A percentile compares a stretch with the other conserved stretches of the same genome.
Evolutionary conservation across 2,113 vertebrate species (phyloP).

Genomic region (Sturnus vulgaris): DNA sequence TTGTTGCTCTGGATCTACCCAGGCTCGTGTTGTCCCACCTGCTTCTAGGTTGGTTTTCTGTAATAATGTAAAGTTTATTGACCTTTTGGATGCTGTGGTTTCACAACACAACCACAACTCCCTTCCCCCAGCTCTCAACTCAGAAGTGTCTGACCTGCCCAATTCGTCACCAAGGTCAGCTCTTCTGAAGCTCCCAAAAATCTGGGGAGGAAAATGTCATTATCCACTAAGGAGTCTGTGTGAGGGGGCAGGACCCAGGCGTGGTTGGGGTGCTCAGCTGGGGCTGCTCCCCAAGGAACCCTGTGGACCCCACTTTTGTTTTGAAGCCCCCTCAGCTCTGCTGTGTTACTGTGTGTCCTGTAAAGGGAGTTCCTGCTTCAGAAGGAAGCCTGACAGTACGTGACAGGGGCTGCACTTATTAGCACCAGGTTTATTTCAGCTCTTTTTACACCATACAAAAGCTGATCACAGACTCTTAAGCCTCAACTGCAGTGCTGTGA

Average conservation of each 20-base stretch:
- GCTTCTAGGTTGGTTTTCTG: neutral
- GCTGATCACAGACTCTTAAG: neutral
- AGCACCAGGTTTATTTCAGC: constrained; percentile 49
- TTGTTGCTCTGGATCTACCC: neutral
- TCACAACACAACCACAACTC: neutral
- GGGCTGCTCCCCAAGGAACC: neutral
- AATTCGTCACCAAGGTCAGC: neutral
- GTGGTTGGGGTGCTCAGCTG: neutral
- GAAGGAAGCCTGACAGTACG: neutral
- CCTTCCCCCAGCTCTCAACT: neutral
- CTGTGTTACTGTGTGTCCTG: neutral
- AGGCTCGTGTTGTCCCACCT: neutral
- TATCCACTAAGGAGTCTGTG: neutral
- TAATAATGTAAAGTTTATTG: neutral
- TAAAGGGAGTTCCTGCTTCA: neutral
- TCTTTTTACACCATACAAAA: neutral
- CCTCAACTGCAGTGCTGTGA: neutral
- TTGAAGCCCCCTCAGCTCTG: neutral
- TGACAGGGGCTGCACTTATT: neutral
- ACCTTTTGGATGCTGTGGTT: constrained; percentile 20
- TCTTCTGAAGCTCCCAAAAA: neutral
- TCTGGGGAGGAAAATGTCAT: neutral
- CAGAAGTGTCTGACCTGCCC: neutral
- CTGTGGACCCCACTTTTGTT: neutral
- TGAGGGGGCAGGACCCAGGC: neutral